Conservation (phyloP, 1,140 invertebrate species). For the Pseudachorutes palmiensis region DNA sequence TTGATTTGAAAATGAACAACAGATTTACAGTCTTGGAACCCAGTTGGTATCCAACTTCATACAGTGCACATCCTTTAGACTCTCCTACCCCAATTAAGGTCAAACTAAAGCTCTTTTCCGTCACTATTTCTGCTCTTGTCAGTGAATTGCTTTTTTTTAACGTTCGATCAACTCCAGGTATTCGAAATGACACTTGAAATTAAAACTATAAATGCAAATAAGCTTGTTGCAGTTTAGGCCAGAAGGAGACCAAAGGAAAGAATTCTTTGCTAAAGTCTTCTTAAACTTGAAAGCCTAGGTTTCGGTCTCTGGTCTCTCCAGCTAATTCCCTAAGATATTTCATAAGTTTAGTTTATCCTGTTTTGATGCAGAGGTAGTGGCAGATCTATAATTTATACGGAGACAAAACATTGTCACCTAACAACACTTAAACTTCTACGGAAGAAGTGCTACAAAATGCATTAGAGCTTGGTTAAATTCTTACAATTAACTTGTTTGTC, state of each 20-base stretch:
- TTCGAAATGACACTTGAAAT: background rate
- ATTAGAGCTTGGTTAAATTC: too few relatives aligned
- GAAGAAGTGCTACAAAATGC: too few relatives aligned
- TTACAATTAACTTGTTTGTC: too few relatives aligned
- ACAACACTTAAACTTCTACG: too few relatives aligned
- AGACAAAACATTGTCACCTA: too few relatives aligned
- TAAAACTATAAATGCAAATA: background rate
- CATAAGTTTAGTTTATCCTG: too few relatives aligned
- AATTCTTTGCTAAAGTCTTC: background rate
- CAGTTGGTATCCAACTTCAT: conserved; percentile 3
- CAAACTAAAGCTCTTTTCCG: background rate
- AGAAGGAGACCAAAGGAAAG: background rate
- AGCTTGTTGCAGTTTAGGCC: background rate
- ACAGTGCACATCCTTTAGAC: too few relatives aligned
- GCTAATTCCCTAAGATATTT: too few relatives aligned
- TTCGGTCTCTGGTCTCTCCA: background rate
- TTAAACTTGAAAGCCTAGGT: background rate
- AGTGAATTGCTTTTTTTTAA: too few relatives aligned
- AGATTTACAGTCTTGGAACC: background rate
- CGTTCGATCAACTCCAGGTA: background rate
- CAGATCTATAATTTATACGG: too few relatives aligned
- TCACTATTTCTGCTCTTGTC: background rate
- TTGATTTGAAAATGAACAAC: background rate
- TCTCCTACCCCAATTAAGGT: background rate
- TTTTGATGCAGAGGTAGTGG: too few relatives aligned